phyloP scores from a whole-genome alignment of 2,888 invertebrate genomes.

The Dynastes maya region DNA sequence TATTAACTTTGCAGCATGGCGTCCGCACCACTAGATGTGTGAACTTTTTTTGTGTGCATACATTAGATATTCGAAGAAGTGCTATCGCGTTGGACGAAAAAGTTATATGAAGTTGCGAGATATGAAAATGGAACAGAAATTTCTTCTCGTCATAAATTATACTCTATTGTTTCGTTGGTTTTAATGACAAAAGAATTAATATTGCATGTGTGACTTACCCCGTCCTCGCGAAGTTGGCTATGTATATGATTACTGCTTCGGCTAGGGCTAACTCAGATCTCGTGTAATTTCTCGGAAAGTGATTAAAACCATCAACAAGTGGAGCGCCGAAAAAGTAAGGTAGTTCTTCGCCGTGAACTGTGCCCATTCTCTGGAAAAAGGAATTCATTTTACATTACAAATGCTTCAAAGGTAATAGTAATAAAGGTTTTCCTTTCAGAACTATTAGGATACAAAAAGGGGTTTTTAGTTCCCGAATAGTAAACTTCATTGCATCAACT shows the following conservation, averaged over 20 bases:
- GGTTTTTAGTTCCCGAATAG: no score
- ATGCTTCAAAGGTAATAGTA: no score
- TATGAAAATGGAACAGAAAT: not conserved
- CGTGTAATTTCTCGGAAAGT: conserved; percentile 91
- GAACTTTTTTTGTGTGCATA: no score
- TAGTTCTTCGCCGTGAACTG: conserved; percentile 93
- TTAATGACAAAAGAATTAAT: conserved; percentile 5
- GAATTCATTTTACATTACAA: not conserved
- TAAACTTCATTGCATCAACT: no score
- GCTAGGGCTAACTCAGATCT: conserved; percentile 89
- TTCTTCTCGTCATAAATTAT: conserved; percentile 1
- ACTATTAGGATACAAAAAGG: no score
- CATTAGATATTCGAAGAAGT: not conserved
- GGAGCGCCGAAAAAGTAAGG: conserved; percentile 95
- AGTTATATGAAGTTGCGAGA: not conserved
- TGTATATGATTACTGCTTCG: conserved; percentile 90
- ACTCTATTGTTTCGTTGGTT: not conserved
- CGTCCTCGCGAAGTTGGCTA: conserved; percentile 90
- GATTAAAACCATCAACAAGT: conserved; percentile 85
- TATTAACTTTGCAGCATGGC: no score
- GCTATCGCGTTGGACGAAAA: not conserved
- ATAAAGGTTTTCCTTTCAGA: no score
- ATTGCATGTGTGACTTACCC: conserved; percentile 78
- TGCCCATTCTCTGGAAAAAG: conserved; percentile 85
- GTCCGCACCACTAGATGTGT: no score